These are phyloP conservation scores for Pollenia griseotomentosa DNA, from an alignment of 2,888 invertebrate species.

Conservation along the genomic window DNA sequence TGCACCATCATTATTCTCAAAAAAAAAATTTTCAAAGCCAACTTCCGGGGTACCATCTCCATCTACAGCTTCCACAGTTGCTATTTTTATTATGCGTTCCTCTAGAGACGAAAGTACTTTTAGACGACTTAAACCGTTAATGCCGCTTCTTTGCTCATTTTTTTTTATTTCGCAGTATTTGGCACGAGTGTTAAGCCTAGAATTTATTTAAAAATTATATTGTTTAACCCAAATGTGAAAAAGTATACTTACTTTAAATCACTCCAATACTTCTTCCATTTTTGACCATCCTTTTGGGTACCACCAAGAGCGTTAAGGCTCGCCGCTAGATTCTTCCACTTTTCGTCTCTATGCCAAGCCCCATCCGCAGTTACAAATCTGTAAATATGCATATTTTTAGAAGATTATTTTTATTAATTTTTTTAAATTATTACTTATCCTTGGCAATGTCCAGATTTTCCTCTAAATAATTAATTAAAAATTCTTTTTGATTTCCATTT, in stretches of 20 bases:
- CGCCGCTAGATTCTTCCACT: neutral
- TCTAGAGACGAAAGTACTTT: constrained; percentile 1
- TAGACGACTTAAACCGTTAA: constrained; percentile 14
- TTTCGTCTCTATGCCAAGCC: neutral
- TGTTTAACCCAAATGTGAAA: neutral
- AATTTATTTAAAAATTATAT: neutral
- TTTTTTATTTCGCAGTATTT: constrained; percentile 11
- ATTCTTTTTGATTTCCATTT: constrained; percentile 9
- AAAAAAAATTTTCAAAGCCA: constrained; percentile 1
- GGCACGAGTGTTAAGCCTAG: neutral
- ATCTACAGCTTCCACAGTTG: constrained; percentile 20
- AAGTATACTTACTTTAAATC: constrained; percentile 22
- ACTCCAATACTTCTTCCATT: constrained; percentile 46
- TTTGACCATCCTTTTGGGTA: constrained; percentile 45
- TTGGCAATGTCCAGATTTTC: neutral
- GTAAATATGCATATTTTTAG: neutral
- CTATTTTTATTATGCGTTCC: constrained; percentile 13
- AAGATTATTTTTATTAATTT: neutral
- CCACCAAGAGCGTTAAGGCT: constrained; percentile 48
- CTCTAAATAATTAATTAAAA: constrained; percentile 3
- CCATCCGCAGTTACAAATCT: constrained; percentile 13
- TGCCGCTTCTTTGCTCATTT: constrained; percentile 3
- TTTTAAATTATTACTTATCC: neutral
- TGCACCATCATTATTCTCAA: neutral
- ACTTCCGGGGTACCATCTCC: constrained; percentile 25